Base-by-base conservation (phyloP, 2,888 invertebrate species). In the Hemithea aestivaria region DNA sequence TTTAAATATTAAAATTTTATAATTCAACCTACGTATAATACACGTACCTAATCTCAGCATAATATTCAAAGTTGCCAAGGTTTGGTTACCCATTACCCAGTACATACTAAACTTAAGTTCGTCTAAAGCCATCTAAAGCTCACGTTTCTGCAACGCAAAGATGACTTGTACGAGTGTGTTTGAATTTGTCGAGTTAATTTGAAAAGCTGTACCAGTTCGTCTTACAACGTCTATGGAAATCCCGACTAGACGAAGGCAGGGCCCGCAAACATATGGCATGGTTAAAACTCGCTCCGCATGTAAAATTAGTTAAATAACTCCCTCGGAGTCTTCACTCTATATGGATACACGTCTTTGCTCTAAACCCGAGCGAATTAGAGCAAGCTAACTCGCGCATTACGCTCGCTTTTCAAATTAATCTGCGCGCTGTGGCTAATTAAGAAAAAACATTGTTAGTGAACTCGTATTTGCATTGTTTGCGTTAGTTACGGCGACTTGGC, bases 271-370 rank as follows among this genome's bases (percentile, higher is more conserved):
- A 76, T 58, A 76, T 68, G 72, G 67, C 64, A 68, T 65, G 71
- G 74, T 76, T 77, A 73, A 77, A 81, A 81, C 77, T 78, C 76
- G 65, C 64, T 66, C 70, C 71, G 73, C 75, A 73, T 78, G 74
- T 79, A 74, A 78, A 81, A 78, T 82, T 78, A 73, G 77, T 78
- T 75, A 73, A 78, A 80, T 75, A 80, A 73, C 76, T 75, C 73
- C 70, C 64, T 42, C 53, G 61, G 66, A 74, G 73, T 73, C 73
- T 75, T 72, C 66, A 56, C 65, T 62, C 58, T 56, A 56, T 71
- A 74, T 69, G 76, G 61, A 67, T 74, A 82, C 83, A 82, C 66
- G 82, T 78, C 77, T 82, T 83, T 82, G 82, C 83, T 82, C 61
- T 82, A 81, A 74, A 66, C 67, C 71, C 69, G 65, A 65, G 70